phyloP scores from a whole-genome alignment of 2,888 invertebrate genomes.

The Cepaea hortensis region DNA sequence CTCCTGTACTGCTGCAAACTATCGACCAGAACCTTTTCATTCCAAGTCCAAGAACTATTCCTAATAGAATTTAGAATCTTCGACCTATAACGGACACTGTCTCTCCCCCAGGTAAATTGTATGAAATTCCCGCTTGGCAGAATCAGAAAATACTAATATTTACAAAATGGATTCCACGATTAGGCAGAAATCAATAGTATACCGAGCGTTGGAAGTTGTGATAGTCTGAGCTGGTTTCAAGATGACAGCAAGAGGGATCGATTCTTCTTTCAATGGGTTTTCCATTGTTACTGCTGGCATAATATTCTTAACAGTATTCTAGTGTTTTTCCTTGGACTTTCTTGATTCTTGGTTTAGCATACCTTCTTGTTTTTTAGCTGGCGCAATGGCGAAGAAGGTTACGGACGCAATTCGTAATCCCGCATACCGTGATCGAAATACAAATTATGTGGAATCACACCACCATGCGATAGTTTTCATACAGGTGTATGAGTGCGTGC shows the following conservation, averaged over 20 bases:
- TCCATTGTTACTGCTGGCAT: neutral
- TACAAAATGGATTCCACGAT: slow-evolving; percentile 8
- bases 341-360: too few species aligned
- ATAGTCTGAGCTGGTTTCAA: neutral
- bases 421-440: too few species aligned
- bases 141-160: slow-evolving; percentile 17
- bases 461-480: too few species aligned
- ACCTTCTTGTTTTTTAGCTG: too few species aligned
- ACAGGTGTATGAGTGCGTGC: too few species aligned
- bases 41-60: neutral
- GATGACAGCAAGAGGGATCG: neutral
- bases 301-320: too few species aligned
- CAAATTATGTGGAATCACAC: too few species aligned
- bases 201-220: neutral
- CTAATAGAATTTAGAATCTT: neutral
- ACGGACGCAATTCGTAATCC: too few species aligned
- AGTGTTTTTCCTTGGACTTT: too few species aligned
- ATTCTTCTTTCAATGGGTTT: neutral
- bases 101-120: neutral
- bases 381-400: too few species aligned
- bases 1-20: too few species aligned
- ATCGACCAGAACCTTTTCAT: neutral
- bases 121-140: slow-evolving; percentile 4
- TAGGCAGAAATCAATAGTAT: slow-evolving; percentile 10
- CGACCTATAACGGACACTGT: neutral